phyloP scores from a whole-genome alignment of 2,888 invertebrate species.

The Prionchulus punctatus region DNA sequence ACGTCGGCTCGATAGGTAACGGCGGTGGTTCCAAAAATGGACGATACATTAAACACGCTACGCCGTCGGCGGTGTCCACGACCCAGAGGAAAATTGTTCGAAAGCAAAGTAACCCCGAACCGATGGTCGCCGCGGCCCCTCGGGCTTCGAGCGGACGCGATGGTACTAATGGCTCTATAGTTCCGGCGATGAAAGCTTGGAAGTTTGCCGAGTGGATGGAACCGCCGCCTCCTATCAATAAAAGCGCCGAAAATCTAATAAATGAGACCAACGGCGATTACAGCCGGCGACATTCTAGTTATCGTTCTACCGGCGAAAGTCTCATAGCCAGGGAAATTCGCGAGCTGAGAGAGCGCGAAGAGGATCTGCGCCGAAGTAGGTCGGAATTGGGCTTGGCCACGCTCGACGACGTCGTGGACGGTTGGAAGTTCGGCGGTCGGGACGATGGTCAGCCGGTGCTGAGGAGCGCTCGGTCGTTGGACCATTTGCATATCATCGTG shows the following conservation, averaged over 20 bases:
- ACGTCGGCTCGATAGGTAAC: too few relatives aligned
- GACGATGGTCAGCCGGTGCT: background rate
- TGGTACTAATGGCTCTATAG: background rate
- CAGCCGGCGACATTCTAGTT: too few relatives aligned
- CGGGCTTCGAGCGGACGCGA: too few relatives aligned
- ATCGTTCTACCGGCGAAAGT: conserved; percentile 3
- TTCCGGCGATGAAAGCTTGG: background rate
- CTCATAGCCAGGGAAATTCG: conserved; percentile 39
- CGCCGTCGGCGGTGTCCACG: too few relatives aligned
- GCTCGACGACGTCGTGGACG: conserved; percentile 15
- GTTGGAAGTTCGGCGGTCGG: conserved; percentile 9
- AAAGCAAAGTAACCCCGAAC: too few relatives aligned
- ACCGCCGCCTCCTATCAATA: background rate
- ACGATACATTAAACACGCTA: too few relatives aligned
- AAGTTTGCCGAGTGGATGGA: background rate
- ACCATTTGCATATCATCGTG: too few relatives aligned
- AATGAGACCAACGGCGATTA: background rate
- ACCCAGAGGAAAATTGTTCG: too few relatives aligned
- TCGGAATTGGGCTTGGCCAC: conserved; percentile 18
- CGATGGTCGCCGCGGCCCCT: too few relatives aligned
- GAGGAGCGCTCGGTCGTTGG: background rate
- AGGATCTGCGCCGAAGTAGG: conserved; percentile 35
- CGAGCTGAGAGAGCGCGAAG: conserved; percentile 39
- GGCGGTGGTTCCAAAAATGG: too few relatives aligned
- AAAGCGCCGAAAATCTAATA: background rate